Evolutionary conservation across 2,113 vertebrate genomes (phyloP).

Genomic region (Otus sunia): DNA sequence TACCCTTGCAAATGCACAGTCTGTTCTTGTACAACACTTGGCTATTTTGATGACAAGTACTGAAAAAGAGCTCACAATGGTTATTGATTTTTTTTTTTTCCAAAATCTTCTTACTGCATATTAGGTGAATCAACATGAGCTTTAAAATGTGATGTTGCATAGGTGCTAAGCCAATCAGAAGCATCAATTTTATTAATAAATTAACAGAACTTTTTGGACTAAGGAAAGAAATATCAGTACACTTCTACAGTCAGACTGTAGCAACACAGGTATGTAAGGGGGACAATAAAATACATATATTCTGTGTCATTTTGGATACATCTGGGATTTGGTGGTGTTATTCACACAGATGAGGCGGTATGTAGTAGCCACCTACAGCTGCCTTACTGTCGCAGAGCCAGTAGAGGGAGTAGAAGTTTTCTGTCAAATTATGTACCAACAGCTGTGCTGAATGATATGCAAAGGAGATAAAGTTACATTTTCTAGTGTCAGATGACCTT

Average conservation of each 20-base stretch:
- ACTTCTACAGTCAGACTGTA: neutral
- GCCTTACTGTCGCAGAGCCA: neutral
- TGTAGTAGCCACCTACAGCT: neutral
- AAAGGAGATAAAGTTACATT: neutral
- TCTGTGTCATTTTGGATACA: rapidly evolving
- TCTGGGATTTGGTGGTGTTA: neutral
- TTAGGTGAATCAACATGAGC: neutral
- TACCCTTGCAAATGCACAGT: no score
- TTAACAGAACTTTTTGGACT: neutral
- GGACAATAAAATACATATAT: rapidly evolving
- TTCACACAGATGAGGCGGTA: neutral
- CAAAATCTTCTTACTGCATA: rapidly evolving
- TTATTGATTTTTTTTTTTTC: neutral
- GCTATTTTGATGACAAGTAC: neutral
- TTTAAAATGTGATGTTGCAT: neutral
- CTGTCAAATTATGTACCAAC: neutral
- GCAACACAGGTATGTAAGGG: neutral
- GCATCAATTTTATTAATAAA: neutral
- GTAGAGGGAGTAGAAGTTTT: constrained; percentile 45
- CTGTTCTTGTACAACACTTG: neutral
- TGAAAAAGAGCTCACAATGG: neutral
- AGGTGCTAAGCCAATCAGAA: neutral
- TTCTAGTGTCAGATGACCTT: neutral
- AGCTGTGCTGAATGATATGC: neutral
- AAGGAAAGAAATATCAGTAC: neutral